phyloP scores from a whole-genome alignment of 2,797 vertebrate species.

The Poeciliopsis gracilis region DNA sequence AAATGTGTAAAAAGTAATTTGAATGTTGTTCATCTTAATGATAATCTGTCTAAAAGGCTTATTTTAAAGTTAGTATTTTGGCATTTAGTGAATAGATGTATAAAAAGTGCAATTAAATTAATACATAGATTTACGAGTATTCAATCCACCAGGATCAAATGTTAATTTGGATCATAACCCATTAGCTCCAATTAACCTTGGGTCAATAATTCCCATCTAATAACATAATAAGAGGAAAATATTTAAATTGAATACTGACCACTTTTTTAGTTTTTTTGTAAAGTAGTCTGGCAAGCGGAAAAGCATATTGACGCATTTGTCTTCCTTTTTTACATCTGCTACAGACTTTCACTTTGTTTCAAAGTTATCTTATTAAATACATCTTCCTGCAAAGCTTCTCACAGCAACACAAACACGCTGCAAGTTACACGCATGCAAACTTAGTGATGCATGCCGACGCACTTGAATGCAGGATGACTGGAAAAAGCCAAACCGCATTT shows the following conservation, averaged over 20 bases:
- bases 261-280: slow-evolving; percentile 43
- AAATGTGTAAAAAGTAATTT: background rate
- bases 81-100: background rate
- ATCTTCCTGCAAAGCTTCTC: slow-evolving; percentile 8
- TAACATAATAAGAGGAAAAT: background rate
- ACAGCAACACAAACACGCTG: slow-evolving; percentile 23
- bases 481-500: slow-evolving; percentile 67
- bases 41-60: background rate
- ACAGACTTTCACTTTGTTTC: background rate
- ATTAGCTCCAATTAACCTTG: background rate
- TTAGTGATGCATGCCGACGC: slow-evolving; percentile 50
- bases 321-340: background rate
- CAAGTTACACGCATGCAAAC: slow-evolving; percentile 56
- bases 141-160: background rate
- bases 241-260: slow-evolving; percentile 13
- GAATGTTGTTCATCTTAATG: background rate
- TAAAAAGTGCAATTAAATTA: background rate
- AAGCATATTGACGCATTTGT: background rate
- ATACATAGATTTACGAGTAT: background rate
- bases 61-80: background rate
- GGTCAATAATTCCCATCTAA: background rate
- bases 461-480: slow-evolving; percentile 65
- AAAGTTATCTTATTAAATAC: background rate
- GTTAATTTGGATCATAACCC: background rate
- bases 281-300: slow-evolving; percentile 15